Evolutionary conservation across 2,797 vertebrate species (phyloP), one percentile per base, ranked within the genome.

Genomic region (Vireo griseus): DNA sequence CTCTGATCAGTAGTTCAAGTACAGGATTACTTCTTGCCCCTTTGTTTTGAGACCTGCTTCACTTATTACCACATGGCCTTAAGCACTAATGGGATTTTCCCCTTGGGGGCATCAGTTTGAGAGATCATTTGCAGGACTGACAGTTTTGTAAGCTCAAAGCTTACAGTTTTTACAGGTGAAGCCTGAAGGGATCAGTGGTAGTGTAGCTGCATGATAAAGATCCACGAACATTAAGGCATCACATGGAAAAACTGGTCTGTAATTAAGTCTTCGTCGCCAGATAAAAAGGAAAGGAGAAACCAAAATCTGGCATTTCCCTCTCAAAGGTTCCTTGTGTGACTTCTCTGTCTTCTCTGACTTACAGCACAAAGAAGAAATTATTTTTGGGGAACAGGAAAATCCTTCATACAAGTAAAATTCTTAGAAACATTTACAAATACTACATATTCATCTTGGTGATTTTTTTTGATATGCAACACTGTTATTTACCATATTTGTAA

Each of bases 1-100:
- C 68, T 69, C 25, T 5, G 2, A 48, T 40, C 80, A 54, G 59
- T 67, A 85, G 71, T 55, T 61, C 91, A 80, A 89, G 83, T 45
- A 91, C 10, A 88, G 35, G 54, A 85, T 88, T 89, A 51, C 10
- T 75, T 76, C 44, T 72, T 58, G 45, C 18, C 25, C 15, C n/a
- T 77, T 89, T 88, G 68, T 89, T 94, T 78, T 90, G 44, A 94
- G 75, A 94, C 50, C 78, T 68, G 22, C 35, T 81, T 89, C 47
- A 29, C 13, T 74, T 65, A 22, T 25, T 52, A 28, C n/a, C 28
- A 74, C 45, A 37, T 16, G 45, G 33, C 25, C 26, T 87, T 66
- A 57, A 79, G 59, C 51, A 61, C 12, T 14, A 33, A 44, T 21
- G 51, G 54, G 73, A 44, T 80, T 87, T 93, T 72, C 24, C 13